Evolutionary conservation across 2,797 vertebrate genomes (phyloP).

Genomic region (Mastacembelus armatus): DNA sequence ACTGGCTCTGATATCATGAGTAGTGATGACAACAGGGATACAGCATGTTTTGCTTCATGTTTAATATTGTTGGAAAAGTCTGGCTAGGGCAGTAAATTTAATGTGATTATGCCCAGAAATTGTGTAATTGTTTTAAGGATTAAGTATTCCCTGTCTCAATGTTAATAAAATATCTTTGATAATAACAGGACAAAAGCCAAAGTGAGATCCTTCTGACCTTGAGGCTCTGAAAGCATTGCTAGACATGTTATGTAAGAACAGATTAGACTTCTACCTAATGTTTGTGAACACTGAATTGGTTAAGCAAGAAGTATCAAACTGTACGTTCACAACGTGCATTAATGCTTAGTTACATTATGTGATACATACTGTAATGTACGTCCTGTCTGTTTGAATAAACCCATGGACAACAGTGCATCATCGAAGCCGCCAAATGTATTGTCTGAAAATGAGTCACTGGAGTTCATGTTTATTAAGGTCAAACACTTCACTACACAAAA

Average conservation of each 20-base stretch:
- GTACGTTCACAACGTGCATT: neutral
- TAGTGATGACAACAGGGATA: constrained; percentile 67
- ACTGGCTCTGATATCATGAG: constrained; percentile 58
- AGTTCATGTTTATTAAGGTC: neutral
- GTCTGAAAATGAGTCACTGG: too few species aligned
- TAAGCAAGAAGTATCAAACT: neutral
- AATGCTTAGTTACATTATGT: neutral
- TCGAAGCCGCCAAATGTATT: neutral
- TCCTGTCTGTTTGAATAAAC: too few species aligned
- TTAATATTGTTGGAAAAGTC: constrained; percentile 57
- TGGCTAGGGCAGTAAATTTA: constrained; percentile 33
- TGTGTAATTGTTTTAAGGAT: constrained; percentile 57
- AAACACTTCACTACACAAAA: neutral
- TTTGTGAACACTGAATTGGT: constrained; percentile 7
- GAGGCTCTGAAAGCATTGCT: constrained; percentile 19
- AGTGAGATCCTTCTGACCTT: constrained; percentile 25
- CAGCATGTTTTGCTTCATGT: constrained; percentile 53
- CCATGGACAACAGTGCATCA: neutral
- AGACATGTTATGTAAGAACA: constrained; percentile 22
- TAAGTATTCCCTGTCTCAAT: constrained; percentile 42
- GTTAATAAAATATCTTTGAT: constrained; percentile 45
- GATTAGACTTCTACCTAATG: constrained; percentile 1
- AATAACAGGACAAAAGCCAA: constrained; percentile 17
- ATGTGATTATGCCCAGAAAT: constrained; percentile 57
- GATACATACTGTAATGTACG: neutral